Percentiles rank a stretch among this genome's conserved stretches.
phyloP scores from a whole-genome alignment of 2,113 vertebrate species.

The Zosterops pallidus region DNA sequence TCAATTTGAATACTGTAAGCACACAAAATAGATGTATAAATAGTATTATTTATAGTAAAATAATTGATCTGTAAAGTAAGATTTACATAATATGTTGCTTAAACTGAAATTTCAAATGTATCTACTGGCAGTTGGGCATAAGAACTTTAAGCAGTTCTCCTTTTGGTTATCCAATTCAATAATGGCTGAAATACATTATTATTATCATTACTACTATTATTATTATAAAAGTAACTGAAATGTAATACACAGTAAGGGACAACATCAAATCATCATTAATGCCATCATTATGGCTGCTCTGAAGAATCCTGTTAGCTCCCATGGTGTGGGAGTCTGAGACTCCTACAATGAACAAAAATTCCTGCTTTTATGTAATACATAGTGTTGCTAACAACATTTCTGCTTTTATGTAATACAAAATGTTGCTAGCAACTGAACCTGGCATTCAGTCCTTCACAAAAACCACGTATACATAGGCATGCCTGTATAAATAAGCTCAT shows the following conservation, averaged over 20 bases:
- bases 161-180: background rate
- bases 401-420: constrained; percentile 36
- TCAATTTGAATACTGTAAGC: background rate
- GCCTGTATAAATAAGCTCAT: background rate
- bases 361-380: constrained; percentile 37
- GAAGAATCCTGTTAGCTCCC: background rate
- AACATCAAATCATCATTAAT: background rate
- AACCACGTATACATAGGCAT: background rate
- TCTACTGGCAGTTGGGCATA: background rate
- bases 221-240: background rate
- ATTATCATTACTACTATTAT: background rate
- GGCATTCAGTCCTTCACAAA: background rate
- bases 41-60: background rate
- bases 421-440: background rate
- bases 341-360: constrained; percentile 63
- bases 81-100: background rate
- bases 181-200: background rate
- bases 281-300: background rate
- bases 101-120: background rate
- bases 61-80: background rate
- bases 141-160: background rate
- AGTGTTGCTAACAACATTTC: background rate
- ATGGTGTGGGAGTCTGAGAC: constrained; percentile 40
- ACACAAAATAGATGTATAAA: background rate
- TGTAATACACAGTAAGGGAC: background rate